Base-by-base conservation (phyloP, 2,113 vertebrate species). In the Anoura caudifer region DNA sequence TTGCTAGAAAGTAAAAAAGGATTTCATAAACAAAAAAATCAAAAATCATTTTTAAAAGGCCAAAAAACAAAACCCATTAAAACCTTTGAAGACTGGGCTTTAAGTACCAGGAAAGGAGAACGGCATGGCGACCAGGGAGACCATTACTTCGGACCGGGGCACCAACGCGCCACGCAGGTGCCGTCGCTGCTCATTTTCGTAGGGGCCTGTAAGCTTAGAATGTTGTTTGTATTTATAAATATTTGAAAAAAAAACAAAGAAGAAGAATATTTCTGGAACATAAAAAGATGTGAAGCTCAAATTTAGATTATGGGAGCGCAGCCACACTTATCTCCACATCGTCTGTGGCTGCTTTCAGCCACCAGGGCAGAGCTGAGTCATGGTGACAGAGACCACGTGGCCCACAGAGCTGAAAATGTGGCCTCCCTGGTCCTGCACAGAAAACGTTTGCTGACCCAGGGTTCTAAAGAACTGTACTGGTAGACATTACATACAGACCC, bases 271-370 rank as follows among this genome's bases (percentile, higher is more conserved):
- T 96, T 81, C 75, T 88, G 85, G 56, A 92, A 83, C 17, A 2
- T 77, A n/a, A 75, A 81, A 76, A 85, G 59, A 33, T 73, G 61
- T 77, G 76, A 72, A 67, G 92, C 94, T 92, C 73, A 81, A 77
- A 92, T 90, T 36, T 82, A 31, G 41, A 7, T 70, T 24, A 41
- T 6, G 83, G 87, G 90, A 75, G 36, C 5, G 3, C 13, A 81
- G 90, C 83, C 90, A 75, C 11, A n/a, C 4, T 56, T 75, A 24
- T 69, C 91, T 96, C 54, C 1, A 0, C 86, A 50, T 15, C 54
- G 9, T 43, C 87, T 86, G 24, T 17, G 31, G 9, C 3, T 76
- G 36, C 24, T 70, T 91, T 94, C 95, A 73, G 6, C 5, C 41
- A 38, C 15, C 63, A 16, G 10, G 1, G 52, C 72, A 59, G 20